Base-by-base conservation (phyloP, 2,888 invertebrate genomes). In the Eilema griseolum region DNA sequence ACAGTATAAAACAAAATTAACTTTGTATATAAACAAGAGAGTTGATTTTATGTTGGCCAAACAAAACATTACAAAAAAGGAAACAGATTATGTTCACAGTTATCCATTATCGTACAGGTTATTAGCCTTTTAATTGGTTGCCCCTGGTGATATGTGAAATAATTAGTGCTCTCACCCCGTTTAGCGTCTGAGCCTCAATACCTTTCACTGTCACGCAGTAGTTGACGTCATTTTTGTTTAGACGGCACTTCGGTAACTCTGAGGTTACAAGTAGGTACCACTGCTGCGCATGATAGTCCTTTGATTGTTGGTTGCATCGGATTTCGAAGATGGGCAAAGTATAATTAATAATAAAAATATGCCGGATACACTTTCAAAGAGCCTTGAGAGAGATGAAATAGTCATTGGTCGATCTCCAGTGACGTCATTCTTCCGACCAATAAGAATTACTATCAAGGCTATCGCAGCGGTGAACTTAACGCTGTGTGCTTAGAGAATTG, bases 101-200 rank as follows among this genome's bases (percentile, higher is more conserved):
- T 70, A 62, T 60, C 57, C 65, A 70, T 74, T 75, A 71, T 71
- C 67, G 62, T 61, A 64, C 70, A 72, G 67, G 74, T 74, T 74
- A 74, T 74, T 78, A 66, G 70, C 67, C 64, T 67, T 67, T 73
- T 70, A 78, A 85, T 83, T 84, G 26, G 74, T 76, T 80, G 80
- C 70, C 77, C 82, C 72, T 80, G 81, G 79, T 70, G 76, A 71
- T 82, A 59, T 72, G 73, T 66, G 64, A 69, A 68, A 56, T 82
- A 82, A 83, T 83, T 82, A 76, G 67, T 63, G 70, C 28, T 77
- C 76, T 76, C 75, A 76, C 76, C 81, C 76, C 74, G 67, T 72
- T 81, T 73, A 73, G 68, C 61, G 23, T 28, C 24, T 57, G 8
- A 71, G 73, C 66, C 74, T 76, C 68, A 56, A 72, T 72, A 81